A percentile compares a stretch with the other conserved stretches of the same genome.
phyloP scores from a whole-genome alignment of 1,140 invertebrate genomes.

The Branchinecta lindahli region DNA sequence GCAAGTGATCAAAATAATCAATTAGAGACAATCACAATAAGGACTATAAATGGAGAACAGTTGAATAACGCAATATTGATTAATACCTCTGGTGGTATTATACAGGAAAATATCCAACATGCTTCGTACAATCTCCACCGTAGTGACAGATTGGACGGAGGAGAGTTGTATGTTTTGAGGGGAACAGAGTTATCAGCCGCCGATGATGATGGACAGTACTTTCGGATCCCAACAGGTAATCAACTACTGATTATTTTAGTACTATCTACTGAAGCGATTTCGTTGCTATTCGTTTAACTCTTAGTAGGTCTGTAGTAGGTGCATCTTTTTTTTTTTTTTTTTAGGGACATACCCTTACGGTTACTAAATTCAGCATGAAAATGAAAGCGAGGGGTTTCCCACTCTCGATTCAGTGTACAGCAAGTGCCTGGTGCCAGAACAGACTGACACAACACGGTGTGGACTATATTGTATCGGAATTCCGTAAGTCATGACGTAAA shows the following conservation, averaged over 20 bases:
- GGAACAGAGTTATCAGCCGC: background rate
- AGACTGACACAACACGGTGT: no score
- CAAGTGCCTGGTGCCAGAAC: no score
- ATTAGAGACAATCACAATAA: background rate
- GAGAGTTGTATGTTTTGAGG: background rate
- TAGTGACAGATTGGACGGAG: no score
- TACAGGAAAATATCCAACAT: constrained; percentile 6
- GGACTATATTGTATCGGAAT: no score
- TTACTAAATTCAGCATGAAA: no score
- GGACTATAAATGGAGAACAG: background rate
- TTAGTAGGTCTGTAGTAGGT: no score
- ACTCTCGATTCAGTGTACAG: no score
- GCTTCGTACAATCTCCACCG: background rate
- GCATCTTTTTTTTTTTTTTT: no score
- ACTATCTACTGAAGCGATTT: background rate
- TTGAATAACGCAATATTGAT: background rate
- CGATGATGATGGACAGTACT: background rate
- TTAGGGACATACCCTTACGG: no score
- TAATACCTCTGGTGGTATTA: background rate
- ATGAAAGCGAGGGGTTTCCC: no score
- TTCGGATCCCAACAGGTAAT: background rate
- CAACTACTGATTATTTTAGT: background rate
- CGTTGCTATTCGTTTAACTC: no score
- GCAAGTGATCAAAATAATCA: background rate
- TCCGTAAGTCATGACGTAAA: no score